Evolutionary conservation across 2,888 invertebrate genomes (phyloP).

Genomic region (Dichetophora obliterata): DNA sequence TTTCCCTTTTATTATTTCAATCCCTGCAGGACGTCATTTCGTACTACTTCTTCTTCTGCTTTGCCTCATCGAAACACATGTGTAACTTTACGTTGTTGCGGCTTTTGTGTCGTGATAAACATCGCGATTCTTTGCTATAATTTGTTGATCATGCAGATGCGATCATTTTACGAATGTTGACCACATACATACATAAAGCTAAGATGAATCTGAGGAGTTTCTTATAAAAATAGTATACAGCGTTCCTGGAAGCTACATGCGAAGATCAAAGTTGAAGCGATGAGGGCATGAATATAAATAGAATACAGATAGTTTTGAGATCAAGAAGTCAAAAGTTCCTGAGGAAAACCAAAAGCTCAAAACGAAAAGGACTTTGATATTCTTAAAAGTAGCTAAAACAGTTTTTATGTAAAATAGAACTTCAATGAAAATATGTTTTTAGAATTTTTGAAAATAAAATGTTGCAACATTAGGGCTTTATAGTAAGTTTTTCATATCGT

Average conservation of each 20-base stretch:
- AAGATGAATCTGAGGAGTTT: not conserved
- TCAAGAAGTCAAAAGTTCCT: not conserved
- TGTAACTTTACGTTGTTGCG: not conserved
- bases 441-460: too few relatives aligned
- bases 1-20: not conserved
- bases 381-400: too few relatives aligned
- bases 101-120: slow-evolving; percentile 33
- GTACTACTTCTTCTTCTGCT: not conserved
- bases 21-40: not conserved
- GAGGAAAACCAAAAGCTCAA: not conserved
- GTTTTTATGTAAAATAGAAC: too few relatives aligned
- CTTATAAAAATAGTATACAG: not conserved
- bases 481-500: too few relatives aligned
- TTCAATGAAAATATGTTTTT: too few relatives aligned
- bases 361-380: too few relatives aligned
- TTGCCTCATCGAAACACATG: not conserved
- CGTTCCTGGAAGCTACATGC: not conserved
- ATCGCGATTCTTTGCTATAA: slow-evolving; percentile 35
- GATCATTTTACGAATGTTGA: slow-evolving; percentile 24
- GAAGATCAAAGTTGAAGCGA: not conserved
- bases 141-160: slow-evolving; percentile 43
- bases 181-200: slow-evolving; percentile 15
- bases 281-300: slow-evolving; percentile 3
- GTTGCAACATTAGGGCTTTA: too few relatives aligned
- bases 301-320: not conserved